A percentile compares a stretch with the other conserved stretches of the same genome.
phyloP scores from a whole-genome alignment of 2,888 invertebrate species.

The Clusia tigrina region DNA sequence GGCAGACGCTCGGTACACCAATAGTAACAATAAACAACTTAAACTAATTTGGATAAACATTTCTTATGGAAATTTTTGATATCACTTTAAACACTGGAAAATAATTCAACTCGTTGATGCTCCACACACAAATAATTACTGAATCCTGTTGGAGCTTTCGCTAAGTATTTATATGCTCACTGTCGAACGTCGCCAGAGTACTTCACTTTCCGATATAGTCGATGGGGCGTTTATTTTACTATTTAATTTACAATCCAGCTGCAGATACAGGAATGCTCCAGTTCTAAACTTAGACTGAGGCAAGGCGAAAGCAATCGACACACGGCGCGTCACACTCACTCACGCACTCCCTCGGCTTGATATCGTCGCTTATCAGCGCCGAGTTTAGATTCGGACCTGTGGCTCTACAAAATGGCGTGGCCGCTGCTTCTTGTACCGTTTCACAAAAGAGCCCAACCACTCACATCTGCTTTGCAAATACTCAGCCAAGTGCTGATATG shows the following conservation, averaged over 20 bases:
- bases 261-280: constrained; percentile 16
- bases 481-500: no score
- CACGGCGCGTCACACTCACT: background rate
- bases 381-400: background rate
- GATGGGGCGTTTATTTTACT: background rate
- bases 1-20: constrained; percentile 21
- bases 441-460: no score
- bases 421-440: no score
- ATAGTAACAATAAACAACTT: background rate
- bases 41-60: constrained; percentile 13
- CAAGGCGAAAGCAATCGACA: background rate
- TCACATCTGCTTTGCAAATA: no score
- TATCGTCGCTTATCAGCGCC: background rate
- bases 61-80: no score
- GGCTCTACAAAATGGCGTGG: no score
- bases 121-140: no score
- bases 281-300: constrained; percentile 28
- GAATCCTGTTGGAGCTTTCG: no score
- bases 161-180: no score
- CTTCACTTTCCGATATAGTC: background rate
- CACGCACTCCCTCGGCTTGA: no score
- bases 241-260: background rate
- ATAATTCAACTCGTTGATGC: no score
- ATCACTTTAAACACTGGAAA: no score
- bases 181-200: background rate